Evolutionary conservation across 2,797 vertebrate genomes (phyloP), one percentile per base, ranked within the genome.

Genomic region (Urosaurus nigricauda): DNA sequence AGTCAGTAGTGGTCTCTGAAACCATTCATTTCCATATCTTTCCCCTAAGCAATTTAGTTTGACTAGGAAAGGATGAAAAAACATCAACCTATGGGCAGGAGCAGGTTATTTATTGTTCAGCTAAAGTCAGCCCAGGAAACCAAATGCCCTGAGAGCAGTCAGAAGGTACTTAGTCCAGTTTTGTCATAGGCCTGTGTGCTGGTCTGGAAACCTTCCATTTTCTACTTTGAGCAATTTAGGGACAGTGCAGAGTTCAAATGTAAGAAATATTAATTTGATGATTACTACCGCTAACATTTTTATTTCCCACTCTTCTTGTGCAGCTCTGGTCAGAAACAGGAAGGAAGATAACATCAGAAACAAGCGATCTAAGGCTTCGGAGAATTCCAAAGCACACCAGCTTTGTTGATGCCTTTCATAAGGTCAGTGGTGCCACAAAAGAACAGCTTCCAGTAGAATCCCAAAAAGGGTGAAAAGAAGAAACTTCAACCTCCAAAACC

Each of bases 381-480:
- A 87, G 88, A 89, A 79, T 85, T 35, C 85, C 88, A 83, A 91
- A 89, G 58, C 88, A 82, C 40, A 85, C 58, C 51, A 91, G 90
- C 71, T 87, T 91, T 70, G 77, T 85, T 43, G 85, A 89, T 5
- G 29, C 88, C 21, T 87, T 87, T 75, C 2, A 73, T 51, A 91
- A 81, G 90, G 90, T 91, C 43, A 87, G 90, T 87, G 37, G 40
- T 29, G 63, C 5, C 2, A 14, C 60, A 68, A 40, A 47, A 65
- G 70, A 19, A 19, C 8, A 7, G 32, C 2, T 40, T 77, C 29
- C 43, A 43, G n/a, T 8, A 32, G 26, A 82, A 73, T 35, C 29
- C 21, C 13, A 74, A 26, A 19, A 60, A 65, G 37, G 29, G 32
- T 37, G 63, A 53, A 8, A 35, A 8, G 17, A 63, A 47, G 53